Conservation (phyloP, 2,888 invertebrate species). For the Acanthosoma haemorrhoidale region DNA sequence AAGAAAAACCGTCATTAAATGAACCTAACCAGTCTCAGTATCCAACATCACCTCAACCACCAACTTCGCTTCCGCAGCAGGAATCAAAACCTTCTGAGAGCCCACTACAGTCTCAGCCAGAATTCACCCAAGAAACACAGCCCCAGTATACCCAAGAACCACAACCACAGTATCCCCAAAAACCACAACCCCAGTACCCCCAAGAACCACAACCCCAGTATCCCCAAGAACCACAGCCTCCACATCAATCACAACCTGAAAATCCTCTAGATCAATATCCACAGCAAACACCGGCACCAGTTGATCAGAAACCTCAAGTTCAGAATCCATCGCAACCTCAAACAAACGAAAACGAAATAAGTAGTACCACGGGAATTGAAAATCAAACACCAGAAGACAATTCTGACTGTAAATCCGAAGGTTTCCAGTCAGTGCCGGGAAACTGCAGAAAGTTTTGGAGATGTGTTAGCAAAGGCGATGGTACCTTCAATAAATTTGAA, state of each 20-base stretch:
- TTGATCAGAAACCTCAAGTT: not conserved
- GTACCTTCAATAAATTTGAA: slow-evolving; percentile 59
- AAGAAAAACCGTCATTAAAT: not conserved
- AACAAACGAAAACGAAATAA: slow-evolving; percentile 18
- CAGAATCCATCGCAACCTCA: not conserved
- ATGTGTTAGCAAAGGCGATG: slow-evolving; percentile 44
- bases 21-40: not conserved
- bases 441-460: slow-evolving; percentile 43
- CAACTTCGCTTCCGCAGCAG: slow-evolving; percentile 22
- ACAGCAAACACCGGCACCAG: not conserved
- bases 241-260: slow-evolving; percentile 14
- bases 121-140: slow-evolving; percentile 13
- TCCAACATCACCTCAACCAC: not conserved
- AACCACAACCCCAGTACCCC: not conserved
- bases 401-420: slow-evolving; percentile 42
- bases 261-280: slow-evolving; percentile 3
- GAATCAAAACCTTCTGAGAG: too few species aligned
- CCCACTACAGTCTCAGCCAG: slow-evolving; percentile 11
- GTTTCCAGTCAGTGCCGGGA: slow-evolving; percentile 42
- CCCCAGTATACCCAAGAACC: slow-evolving; percentile 13
- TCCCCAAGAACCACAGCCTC: slow-evolving; percentile 19
- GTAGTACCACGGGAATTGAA: not conserved
- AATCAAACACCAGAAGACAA: slow-evolving; percentile 24
- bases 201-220: not conserved
- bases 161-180: slow-evolving; percentile 22